Evolutionary conservation across 2,113 vertebrate genomes (phyloP).

Genomic region (Mormyrus iriodes): DNA sequence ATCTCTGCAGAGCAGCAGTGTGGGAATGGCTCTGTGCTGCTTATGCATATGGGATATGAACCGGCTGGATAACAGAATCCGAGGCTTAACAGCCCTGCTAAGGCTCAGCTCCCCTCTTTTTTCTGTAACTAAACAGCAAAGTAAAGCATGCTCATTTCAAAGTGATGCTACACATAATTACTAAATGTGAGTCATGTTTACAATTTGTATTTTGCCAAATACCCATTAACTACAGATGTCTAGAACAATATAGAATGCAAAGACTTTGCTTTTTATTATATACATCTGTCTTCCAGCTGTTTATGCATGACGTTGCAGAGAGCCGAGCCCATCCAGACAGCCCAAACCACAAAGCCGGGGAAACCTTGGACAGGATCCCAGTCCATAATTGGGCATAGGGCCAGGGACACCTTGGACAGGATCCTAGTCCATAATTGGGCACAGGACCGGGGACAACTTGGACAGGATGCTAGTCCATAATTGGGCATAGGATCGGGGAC

Average conservation of each 20-base stretch:
- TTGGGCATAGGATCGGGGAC: background rate
- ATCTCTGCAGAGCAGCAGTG: conserved; percentile 41
- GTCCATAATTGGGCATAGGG: background rate
- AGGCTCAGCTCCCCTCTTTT: background rate
- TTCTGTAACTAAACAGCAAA: background rate
- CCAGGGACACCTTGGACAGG: background rate
- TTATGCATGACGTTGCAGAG: background rate
- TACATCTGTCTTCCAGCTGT: background rate
- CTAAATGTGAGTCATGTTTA: background rate
- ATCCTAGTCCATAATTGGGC: background rate
- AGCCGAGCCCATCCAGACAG: background rate
- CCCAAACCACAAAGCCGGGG: background rate
- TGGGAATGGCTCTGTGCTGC: conserved; percentile 51
- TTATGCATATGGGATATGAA: background rate
- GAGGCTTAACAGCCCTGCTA: background rate
- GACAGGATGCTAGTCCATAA: background rate
- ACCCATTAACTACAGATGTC: background rate
- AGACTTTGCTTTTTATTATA: background rate
- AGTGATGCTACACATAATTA: background rate
- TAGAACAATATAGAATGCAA: background rate
- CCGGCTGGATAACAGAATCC: background rate
- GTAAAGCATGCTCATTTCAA: background rate
- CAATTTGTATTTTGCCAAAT: background rate
- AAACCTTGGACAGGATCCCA: background rate
- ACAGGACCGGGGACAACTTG: background rate